A percentile compares a stretch with the other conserved stretches of the same genome.
Conservation (phyloP, 2,113 vertebrate genomes). For the Origma solitaria region DNA sequence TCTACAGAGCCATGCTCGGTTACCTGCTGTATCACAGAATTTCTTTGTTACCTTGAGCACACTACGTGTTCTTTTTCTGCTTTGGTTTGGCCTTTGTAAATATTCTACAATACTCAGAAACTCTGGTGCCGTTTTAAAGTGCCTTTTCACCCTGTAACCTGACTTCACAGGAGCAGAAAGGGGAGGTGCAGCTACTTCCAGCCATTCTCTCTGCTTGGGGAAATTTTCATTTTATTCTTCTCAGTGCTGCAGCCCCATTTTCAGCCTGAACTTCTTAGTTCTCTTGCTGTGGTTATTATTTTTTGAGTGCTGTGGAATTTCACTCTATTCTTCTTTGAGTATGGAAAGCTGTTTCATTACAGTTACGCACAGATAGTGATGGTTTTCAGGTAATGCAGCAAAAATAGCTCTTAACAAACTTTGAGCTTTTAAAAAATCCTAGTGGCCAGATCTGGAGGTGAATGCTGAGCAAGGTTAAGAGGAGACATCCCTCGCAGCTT, state of each 20-base stretch:
- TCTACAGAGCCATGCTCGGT: not conserved
- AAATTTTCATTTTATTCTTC: not conserved
- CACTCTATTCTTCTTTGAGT: not conserved
- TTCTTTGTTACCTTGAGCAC: conserved; percentile 36
- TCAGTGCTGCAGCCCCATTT: not conserved
- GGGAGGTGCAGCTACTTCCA: conserved; percentile 15
- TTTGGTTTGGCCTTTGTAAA: not conserved
- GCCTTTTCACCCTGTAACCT: not conserved
- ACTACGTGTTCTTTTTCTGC: not conserved
- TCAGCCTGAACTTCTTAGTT: not conserved
- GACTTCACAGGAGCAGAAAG: not conserved
- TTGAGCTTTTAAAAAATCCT: not conserved
- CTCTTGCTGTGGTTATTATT: not conserved
- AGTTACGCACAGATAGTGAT: not conserved
- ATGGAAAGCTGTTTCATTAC: not conserved
- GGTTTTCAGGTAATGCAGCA: not conserved
- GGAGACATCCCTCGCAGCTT: not conserved
- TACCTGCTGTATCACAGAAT: conserved; percentile 48
- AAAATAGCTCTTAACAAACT: not conserved
- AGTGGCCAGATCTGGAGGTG: not conserved
- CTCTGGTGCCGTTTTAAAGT: not conserved
- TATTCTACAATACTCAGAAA: not conserved
- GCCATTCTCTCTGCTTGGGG: not conserved
- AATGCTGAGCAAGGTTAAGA: not conserved
- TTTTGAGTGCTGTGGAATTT: not conserved